These are phyloP conservation scores for Anhinga anhinga DNA, from an alignment of 2,113 vertebrate species.

Conservation along the genomic window DNA sequence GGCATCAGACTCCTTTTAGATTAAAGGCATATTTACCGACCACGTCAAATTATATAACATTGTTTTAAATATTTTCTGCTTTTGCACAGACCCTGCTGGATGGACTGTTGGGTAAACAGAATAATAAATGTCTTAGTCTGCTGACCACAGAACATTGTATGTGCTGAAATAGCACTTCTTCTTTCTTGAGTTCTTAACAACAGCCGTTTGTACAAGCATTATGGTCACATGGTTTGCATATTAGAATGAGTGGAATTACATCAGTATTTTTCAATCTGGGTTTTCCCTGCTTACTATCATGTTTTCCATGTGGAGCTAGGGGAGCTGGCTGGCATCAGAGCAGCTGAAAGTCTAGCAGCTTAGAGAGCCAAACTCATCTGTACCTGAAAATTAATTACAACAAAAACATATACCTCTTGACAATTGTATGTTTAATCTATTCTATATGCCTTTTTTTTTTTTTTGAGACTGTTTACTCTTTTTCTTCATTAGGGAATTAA, in stretches of 20 bases:
- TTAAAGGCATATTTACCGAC: conserved; percentile 11
- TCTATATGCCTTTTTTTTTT: background rate
- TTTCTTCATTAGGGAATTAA: background rate
- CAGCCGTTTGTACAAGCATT: background rate
- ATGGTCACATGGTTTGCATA: background rate
- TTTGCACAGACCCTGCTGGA: background rate
- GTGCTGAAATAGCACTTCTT: conserved; percentile 24
- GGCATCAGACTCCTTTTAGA: background rate
- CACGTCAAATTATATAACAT: conserved; percentile 26
- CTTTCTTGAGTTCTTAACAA: background rate
- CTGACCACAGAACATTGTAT: background rate
- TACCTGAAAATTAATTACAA: background rate
- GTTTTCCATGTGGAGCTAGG: background rate
- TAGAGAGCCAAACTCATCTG: background rate
- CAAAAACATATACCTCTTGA: background rate
- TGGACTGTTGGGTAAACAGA: background rate
- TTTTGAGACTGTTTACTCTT: background rate
- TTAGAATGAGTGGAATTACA: background rate
- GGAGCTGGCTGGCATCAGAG: background rate
- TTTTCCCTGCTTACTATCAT: background rate
- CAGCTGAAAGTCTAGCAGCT: background rate
- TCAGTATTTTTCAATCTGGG: background rate
- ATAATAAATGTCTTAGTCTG: background rate
- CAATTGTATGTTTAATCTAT: conserved; percentile 8
- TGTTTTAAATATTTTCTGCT: background rate